Base-by-base conservation (phyloP, 2,888 invertebrate genomes). In the Monochamus alternatus region DNA sequence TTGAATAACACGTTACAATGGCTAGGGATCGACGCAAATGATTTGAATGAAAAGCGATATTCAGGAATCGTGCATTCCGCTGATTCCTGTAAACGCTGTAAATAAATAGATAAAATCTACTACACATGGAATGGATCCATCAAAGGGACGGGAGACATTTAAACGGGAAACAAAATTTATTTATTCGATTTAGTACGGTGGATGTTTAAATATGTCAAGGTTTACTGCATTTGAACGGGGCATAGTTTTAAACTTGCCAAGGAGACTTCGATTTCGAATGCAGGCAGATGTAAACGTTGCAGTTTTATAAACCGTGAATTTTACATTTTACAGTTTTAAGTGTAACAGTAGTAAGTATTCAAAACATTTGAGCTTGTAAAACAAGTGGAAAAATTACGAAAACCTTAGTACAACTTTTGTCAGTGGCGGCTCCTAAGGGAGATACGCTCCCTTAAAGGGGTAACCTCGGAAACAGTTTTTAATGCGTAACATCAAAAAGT, bases 231-330 rank as follows among this genome's bases (percentile, higher is more conserved):
- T 47, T 47, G 9, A 47, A 47, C 47, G 47, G 44, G 44, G 9
- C 47, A 47, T 2, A 47, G 47, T 7, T 38, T 38, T 2, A 38
- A 38, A 38, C 38, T 38, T 2, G 38, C 38, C 38, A 38, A 47
- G 10, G 47, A 47, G 12, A 47, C 12, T 12, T 47, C n/a, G n/a
- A n/a, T n/a, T 47, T 12, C 47, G 47, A 47, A 47, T 47, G 12
- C 47, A 47, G 47, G 47, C 9, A 47, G 12, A 47, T 47, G 52
- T 44, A 47, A 38, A 63, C 67, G 55, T 52, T 75, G 66, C 68
- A 73, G 73, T 55, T 68, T 68, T 63, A 22, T 22, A 63, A 10
- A 10, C 64, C 51, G 60, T 38, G 38, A 38, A 7, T 38, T 38
- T 38, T 38, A 38, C 7, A 38, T 38, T 38, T 38, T 38, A 22